Base-by-base conservation (phyloP, 2,888 invertebrate genomes). In the Melinopterus prodromus region DNA sequence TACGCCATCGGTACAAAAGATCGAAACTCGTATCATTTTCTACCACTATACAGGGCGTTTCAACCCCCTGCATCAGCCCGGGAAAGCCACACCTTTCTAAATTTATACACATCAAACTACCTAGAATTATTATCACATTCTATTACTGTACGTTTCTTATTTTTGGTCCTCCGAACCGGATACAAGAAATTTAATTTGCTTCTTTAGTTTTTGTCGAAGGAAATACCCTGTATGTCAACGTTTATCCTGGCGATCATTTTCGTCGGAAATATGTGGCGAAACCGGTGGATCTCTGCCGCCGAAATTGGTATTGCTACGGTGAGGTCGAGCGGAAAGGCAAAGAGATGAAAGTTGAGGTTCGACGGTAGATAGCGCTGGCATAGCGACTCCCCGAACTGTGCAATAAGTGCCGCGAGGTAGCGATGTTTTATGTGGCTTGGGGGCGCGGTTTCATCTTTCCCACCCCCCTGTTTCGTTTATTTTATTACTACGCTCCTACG, bases 371-470 rank as follows among this genome's bases (percentile, higher is more conserved):
- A 53, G 53, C 53, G 53, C 53, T 53, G 74, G 74, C 37, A 37
- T 74, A 74, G 74, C 35, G 71, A 16, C 36, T 37, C 36, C 36
- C 35, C 36, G 74, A 74, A 74, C 74, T 74, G 74, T 35, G 83
- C 82, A 83, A 84, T 83, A 84, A 83, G 82, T 36, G 74, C 81
- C 80, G 82, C 84, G 81, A 83, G 83, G 84, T 84, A 83, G 83
- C 82, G 83, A 84, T 84, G 84, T 84, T 85, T 84, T 84, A 84
- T 84, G 83, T 81, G 82, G 84, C 82, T 83, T 53, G 53, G 82
- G 86, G 86, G 87, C 86, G 86, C 86, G 86, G 86, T 85, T 84
- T 85, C 85, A 84, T 85, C 84, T 85, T 84, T 85, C 84, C 82
- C 84, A 26, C 76, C 74, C 75, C 79, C 70, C 80, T 72, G 74